Evolutionary conservation across 2,113 vertebrate genomes (phyloP).

Genomic region (Oreochromis spilurus): DNA sequence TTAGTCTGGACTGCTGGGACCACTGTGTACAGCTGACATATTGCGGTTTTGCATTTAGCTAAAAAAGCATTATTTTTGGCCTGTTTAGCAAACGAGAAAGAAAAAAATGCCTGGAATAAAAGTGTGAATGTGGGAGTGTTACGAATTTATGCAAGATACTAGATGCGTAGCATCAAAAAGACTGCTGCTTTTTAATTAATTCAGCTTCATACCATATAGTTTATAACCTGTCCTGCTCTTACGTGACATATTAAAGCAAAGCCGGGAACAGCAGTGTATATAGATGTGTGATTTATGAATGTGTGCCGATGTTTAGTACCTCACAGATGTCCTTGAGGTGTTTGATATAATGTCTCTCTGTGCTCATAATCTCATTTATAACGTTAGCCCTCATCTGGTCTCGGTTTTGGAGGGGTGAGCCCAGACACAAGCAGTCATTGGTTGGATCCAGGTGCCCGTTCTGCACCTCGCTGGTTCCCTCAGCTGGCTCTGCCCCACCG

Average conservation of each 20-base stretch:
- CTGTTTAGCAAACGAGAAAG: neutral
- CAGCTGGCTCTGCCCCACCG: conserved; percentile 78
- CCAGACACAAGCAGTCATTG: conserved; percentile 93
- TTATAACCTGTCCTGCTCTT: neutral
- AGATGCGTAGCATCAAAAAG: neutral
- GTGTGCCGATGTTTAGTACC: conserved; percentile 68
- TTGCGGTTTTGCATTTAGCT: neutral
- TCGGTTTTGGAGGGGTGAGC: conserved; percentile 91
- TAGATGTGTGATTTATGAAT: neutral
- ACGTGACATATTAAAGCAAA: neutral
- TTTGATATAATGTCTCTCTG: conserved; percentile 98
- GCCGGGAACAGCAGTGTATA: neutral
- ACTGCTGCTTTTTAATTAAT: neutral
- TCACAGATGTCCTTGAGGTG: conserved; percentile 99
- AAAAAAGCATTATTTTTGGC: neutral
- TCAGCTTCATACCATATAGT: neutral
- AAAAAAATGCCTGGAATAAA: neutral
- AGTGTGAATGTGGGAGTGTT: conserved; percentile 49
- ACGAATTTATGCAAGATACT: neutral
- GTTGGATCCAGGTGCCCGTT: conserved; percentile 94
- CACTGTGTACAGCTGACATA: neutral
- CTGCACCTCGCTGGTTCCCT: conserved; percentile 93
- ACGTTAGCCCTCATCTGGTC: conserved; percentile 99
- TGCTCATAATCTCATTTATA: conserved; percentile 99
- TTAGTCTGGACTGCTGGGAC: neutral